Conservation (phyloP, 2,113 vertebrate genomes). For the Terrapene triunguis region DNA sequence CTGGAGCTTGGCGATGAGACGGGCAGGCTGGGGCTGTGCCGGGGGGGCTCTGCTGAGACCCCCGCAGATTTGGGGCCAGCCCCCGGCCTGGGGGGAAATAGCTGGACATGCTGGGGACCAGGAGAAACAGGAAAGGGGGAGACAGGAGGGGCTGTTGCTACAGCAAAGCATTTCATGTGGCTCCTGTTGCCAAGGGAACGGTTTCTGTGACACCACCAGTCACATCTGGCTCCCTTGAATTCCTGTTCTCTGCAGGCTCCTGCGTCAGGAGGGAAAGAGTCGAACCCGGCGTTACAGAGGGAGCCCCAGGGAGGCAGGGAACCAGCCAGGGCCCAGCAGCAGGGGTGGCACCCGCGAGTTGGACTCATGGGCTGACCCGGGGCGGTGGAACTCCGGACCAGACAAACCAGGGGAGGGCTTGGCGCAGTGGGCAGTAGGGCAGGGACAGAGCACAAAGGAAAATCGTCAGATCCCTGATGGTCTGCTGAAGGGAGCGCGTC, state of each 20-base stretch:
- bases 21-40: too few species aligned
- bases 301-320: background rate
- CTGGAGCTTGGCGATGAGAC: background rate
- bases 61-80: background rate
- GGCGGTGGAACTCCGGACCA: too few species aligned
- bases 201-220: slow-evolving; percentile 54
- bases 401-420: too few species aligned
- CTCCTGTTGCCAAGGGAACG: slow-evolving; percentile 75
- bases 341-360: too few species aligned
- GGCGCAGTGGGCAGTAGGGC: background rate
- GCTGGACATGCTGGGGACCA: background rate
- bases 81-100: background rate
- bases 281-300: background rate
- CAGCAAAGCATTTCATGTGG: slow-evolving; percentile 50
- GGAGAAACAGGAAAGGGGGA: background rate
- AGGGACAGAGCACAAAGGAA: background rate
- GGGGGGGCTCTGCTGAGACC: background rate
- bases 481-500: background rate
- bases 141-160: slow-evolving; percentile 63
- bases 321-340: background rate
- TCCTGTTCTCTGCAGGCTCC: slow-evolving; percentile 1
- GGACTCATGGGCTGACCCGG: too few species aligned
- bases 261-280: background rate
- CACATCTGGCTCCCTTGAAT: slow-evolving; percentile 20
- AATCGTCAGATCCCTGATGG: background rate